Evolutionary conservation across 92 coral and sea anemone genomes (phyloP).

Genomic region (Umimayanthus kanabou): DNA sequence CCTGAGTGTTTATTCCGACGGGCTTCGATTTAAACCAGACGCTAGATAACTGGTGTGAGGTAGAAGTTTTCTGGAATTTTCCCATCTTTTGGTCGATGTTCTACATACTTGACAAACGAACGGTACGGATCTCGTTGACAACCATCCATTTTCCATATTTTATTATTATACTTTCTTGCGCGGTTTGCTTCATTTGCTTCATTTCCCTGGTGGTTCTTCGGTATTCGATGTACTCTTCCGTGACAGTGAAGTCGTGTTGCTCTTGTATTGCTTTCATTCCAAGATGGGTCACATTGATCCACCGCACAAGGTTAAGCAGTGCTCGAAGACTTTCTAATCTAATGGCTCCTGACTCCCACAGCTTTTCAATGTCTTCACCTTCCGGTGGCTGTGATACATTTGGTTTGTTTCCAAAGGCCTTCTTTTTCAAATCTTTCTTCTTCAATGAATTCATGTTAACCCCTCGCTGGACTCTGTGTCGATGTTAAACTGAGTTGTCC

Average conservation of each 20-base stretch:
- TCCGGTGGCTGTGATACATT: neutral
- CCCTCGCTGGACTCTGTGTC: too few relatives aligned
- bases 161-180: slow-evolving; percentile 53
- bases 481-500: too few relatives aligned
- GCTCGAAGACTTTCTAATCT: neutral
- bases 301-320: neutral
- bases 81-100: slow-evolving; percentile 36
- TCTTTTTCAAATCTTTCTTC: too few relatives aligned
- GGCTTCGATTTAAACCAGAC: neutral
- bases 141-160: slow-evolving; percentile 30
- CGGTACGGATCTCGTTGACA: slow-evolving; percentile 51
- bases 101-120: slow-evolving; percentile 39
- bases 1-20: slow-evolving; percentile 29
- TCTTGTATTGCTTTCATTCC: too few relatives aligned
- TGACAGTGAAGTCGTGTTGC: too few relatives aligned
- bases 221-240: too few relatives aligned
- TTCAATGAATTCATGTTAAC: too few relatives aligned
- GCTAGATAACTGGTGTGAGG: slow-evolving; percentile 1
- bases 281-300: too few relatives aligned
- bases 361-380: neutral
- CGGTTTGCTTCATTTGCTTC: slow-evolving; percentile 11
- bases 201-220: slow-evolving; percentile 46
- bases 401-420: too few relatives aligned
- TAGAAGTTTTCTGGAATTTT: slow-evolving; percentile 34
- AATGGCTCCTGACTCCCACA: neutral